phyloP scores from a whole-genome alignment of 1,140 invertebrate species.

The Bombus confusus region DNA sequence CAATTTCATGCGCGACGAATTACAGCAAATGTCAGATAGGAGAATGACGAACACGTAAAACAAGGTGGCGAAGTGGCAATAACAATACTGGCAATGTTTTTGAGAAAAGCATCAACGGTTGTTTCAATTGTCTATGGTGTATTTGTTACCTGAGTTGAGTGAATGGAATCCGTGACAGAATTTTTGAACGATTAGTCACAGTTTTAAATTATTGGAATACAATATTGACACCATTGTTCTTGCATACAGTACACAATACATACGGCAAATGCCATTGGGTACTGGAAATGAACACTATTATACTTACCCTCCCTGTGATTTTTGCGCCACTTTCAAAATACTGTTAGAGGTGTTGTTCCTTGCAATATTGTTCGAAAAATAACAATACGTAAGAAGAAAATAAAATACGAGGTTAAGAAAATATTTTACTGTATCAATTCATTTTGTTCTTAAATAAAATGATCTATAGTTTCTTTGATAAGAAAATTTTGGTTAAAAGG shows the following conservation, averaged over 20 bases:
- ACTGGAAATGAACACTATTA: slow-evolving; percentile 19
- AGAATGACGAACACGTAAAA: not conserved
- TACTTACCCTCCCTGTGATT: slow-evolving; percentile 6
- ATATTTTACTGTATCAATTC: not conserved
- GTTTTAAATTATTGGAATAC: slow-evolving; percentile 19
- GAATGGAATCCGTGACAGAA: not conserved
- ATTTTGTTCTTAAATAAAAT: not conserved
- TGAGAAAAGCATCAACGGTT: not conserved
- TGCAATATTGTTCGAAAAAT: not conserved
- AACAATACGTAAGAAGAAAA: not conserved
- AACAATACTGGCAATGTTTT: not conserved
- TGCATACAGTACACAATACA: not conserved
- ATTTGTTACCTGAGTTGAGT: slow-evolving; percentile 23
- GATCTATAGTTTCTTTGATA: not conserved
- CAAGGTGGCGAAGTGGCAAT: not conserved
- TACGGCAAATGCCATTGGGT: slow-evolving; percentile 4
- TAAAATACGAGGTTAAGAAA: not conserved
- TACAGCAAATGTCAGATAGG: not conserved
- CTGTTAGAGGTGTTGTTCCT: not conserved
- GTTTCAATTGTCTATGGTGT: not conserved
- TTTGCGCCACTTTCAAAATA: slow-evolving; percentile 38
- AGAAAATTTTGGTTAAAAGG: not conserved
- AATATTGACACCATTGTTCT: slow-evolving; percentile 49
- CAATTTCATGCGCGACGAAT: slow-evolving; percentile 1
- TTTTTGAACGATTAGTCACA: not conserved